Evolutionary conservation across 2,888 invertebrate genomes (phyloP), one percentile per base, ranked within the genome.

Genomic region (Temnothorax unifasciatus): DNA sequence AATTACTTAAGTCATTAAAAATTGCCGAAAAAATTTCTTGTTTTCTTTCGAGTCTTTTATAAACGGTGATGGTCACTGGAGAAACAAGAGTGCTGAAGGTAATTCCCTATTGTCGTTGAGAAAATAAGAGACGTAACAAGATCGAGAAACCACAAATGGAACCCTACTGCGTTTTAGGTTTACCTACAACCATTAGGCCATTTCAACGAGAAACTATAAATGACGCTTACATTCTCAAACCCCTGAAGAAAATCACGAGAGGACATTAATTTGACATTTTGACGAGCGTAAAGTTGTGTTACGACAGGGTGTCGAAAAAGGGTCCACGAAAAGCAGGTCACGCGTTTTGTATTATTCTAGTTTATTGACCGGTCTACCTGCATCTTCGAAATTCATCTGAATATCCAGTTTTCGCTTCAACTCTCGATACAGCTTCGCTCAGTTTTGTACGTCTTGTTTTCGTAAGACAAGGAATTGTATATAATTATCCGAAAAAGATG

Each of bases 321-420:
- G 29, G 4, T 59, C 57, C 13, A 8, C 54, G 38, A 38, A 41
- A 41, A 41, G 9, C 8, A 21, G 38, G 61, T 38, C 61, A 38
- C 44, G 5, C 18, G 21, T n/a, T n/a, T 18, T 3, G 29, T 38
- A 84, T 73, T 57, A 73, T 82, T 71, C 38, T 57, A 57, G 15
- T 44, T 29, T n/a, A 59, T 29, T 54, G 69, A 68, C 77, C 68
- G 63, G 64, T 82, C 68, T 91, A 92, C 91, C 91, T 91, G 92
- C 91, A 34, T 34, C 91, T 91, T 88, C 91, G 91, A 90, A 83
- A 88, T 89, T 86, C 86, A 83, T 84, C 57, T 77, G 41, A 41
- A 6, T 8, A 69, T 61, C 41, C 21, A 18, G 25, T 38, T 63
- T 61, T 68, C 54, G 54, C 21, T 59, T 59, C 2, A 41, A 15